Evolutionary conservation across 1,140 invertebrate genomes (phyloP).

Genomic region (Tetragonula clypearis): DNA sequence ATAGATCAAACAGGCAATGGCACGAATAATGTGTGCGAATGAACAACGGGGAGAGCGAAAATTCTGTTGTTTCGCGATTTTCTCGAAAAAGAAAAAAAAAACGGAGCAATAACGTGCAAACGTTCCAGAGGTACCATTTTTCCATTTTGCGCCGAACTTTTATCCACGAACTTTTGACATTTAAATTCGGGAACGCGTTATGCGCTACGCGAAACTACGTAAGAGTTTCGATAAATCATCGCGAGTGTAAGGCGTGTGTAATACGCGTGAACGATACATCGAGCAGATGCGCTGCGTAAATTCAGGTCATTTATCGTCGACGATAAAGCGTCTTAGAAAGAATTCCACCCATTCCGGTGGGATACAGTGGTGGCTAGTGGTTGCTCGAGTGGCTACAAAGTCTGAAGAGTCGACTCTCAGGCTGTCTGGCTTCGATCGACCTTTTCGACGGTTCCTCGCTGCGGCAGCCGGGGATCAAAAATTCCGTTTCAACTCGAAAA

Average conservation of each 20-base stretch:
- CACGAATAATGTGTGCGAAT: no score
- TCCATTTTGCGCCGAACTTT: no score
- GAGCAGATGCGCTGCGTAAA: not conserved
- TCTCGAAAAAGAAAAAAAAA: no score
- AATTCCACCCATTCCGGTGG: slow-evolving; percentile 18
- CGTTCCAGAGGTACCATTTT: no score
- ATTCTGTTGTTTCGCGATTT: no score
- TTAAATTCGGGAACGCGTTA: not conserved
- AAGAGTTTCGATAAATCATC: not conserved
- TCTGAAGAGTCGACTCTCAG: slow-evolving; percentile 45
- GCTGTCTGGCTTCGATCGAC: slow-evolving; percentile 32
- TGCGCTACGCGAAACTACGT: not conserved
- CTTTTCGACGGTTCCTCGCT: slow-evolving; percentile 11
- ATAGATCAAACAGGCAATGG: no score
- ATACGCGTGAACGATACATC: not conserved
- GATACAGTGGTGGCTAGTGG: slow-evolving; percentile 15
- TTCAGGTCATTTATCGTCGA: slow-evolving; percentile 11
- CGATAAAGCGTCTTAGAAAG: slow-evolving; percentile 25
- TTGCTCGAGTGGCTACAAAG: slow-evolving; percentile 24
- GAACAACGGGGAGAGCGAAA: no score
- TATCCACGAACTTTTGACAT: no score
- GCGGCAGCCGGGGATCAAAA: slow-evolving; percentile 26
- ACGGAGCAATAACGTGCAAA: no score
- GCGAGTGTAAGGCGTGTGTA: no score
- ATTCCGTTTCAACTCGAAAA: slow-evolving; percentile 44